Conservation (phyloP, 2,797 vertebrate genomes). For the Australoheros facetus region DNA sequence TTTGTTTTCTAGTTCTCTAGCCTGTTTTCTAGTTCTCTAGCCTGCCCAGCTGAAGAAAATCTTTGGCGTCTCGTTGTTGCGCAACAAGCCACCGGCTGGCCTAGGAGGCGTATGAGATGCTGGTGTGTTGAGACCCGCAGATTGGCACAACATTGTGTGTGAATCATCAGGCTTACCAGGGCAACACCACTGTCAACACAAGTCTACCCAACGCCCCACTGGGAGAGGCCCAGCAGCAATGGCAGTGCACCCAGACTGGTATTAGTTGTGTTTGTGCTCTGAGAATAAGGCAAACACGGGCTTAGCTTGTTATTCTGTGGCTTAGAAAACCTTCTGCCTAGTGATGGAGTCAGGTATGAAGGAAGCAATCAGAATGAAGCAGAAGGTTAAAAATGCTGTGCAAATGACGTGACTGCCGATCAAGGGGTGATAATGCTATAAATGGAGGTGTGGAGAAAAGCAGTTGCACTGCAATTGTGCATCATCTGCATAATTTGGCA, state of each 20-base stretch:
- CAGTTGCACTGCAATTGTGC: background rate
- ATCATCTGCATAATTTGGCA: background rate
- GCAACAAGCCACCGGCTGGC: conserved; percentile 38
- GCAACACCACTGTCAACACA: conserved; percentile 60
- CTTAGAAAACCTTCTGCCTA: conserved; percentile 24
- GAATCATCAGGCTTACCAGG: conserved; percentile 64
- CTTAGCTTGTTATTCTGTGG: conserved; percentile 29
- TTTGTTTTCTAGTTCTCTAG: conserved; percentile 16
- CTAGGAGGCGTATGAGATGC: conserved; percentile 36
- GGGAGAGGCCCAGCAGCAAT: conserved; percentile 50
- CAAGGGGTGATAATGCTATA: conserved; percentile 5
- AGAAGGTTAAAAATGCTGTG: conserved; percentile 21
- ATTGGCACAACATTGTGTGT: conserved; percentile 53
- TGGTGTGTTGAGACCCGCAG: conserved; percentile 57
- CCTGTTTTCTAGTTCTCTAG: too few species aligned
- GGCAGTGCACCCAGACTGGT: conserved; percentile 32
- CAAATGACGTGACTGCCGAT: conserved; percentile 26
- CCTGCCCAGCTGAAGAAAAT: conserved; percentile 19
- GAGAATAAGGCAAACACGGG: conserved; percentile 53
- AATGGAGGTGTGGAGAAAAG: conserved; percentile 14
- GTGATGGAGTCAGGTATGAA: conserved; percentile 34
- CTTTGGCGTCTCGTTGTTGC: conserved; percentile 27
- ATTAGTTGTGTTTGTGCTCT: conserved; percentile 49
- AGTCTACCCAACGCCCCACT: conserved; percentile 42
- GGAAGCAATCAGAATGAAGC: conserved; percentile 8